Conservation (phyloP, 23 tunicate genomes). For the Trididemnum clinides region DNA sequence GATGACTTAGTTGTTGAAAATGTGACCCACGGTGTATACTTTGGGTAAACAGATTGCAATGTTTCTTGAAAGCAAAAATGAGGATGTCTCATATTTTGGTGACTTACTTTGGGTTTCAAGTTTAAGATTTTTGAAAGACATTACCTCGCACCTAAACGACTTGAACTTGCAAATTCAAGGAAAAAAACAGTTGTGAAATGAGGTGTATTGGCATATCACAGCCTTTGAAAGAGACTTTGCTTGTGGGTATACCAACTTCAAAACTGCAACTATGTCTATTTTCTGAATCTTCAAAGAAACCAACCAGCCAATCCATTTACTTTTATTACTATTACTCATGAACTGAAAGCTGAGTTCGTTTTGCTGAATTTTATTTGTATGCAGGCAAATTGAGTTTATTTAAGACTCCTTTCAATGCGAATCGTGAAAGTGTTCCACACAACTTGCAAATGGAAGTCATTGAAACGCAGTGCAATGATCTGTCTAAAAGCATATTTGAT, state of each 20-base stretch:
- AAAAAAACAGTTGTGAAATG: background rate
- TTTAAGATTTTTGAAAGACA: no score
- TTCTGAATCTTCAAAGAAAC: no score
- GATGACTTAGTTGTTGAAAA: background rate
- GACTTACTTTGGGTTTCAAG: no score
- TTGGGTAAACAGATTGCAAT: background rate
- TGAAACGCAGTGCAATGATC: background rate
- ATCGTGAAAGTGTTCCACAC: background rate
- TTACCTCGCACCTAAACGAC: no score
- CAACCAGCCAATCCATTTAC: no score
- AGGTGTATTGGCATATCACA: background rate
- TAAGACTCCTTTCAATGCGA: no score
- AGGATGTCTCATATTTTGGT: no score
- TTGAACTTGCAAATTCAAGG: background rate
- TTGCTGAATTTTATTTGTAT: background rate
- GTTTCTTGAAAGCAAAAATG: background rate
- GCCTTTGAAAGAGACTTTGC: background rate
- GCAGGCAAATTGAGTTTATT: no score
- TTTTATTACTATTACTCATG: no score
- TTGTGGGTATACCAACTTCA: background rate
- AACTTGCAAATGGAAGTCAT: background rate
- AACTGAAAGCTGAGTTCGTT: background rate
- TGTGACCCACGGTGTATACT: background rate
- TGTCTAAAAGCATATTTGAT: background rate
- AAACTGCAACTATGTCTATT: no score